Evolutionary conservation across 2,797 vertebrate genomes (phyloP).

Genomic region (Sciurus carolinensis): DNA sequence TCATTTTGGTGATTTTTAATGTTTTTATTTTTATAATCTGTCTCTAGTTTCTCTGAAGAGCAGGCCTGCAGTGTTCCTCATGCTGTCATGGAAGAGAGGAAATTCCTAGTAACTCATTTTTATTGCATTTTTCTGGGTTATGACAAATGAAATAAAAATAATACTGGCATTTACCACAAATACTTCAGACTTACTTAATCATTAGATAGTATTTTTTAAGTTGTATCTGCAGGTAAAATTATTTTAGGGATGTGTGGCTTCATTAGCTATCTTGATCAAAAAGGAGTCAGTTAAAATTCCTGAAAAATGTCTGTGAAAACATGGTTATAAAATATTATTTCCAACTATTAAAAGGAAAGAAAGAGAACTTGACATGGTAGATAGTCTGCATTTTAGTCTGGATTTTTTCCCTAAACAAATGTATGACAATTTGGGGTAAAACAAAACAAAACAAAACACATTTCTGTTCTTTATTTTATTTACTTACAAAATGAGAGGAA

Average conservation of each 20-base stretch:
- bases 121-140: not conserved
- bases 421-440: rapidly evolving
- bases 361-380: not conserved
- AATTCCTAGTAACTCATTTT: not conserved
- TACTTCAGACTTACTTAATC: not conserved
- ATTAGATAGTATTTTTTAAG: not conserved
- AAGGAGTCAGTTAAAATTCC: not conserved
- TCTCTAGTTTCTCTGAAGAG: not conserved
- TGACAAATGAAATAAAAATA: not conserved
- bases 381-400: not conserved
- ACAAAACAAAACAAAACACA: not conserved
- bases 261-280: not conserved
- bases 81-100: not conserved
- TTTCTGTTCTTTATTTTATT: not conserved
- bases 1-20: not conserved
- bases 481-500: not conserved
- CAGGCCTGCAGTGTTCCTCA: not conserved
- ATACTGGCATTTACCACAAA: not conserved
- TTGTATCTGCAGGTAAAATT: not conserved
- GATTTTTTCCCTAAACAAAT: not conserved
- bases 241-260: not conserved
- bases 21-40: not conserved
- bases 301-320: not conserved
- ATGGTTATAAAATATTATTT: not conserved
- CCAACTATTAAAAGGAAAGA: not conserved